These are phyloP conservation scores for Phengaris alcon DNA, from an alignment of 2,888 invertebrate genomes.

Conservation along the genomic window DNA sequence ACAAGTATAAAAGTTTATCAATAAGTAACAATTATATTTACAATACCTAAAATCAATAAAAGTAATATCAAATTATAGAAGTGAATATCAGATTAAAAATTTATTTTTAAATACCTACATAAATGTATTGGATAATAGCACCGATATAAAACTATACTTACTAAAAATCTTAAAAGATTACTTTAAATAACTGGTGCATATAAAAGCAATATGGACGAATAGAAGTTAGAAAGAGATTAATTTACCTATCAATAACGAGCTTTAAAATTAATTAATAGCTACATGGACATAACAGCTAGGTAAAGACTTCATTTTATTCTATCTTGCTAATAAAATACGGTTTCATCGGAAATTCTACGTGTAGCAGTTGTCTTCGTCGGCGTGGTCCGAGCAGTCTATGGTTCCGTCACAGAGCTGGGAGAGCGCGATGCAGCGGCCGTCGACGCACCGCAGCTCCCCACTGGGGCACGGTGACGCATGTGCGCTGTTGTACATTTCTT, in stretches of 20 bases:
- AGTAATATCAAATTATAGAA: not conserved
- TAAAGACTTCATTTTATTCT: no score
- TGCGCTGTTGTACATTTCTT: constrained; percentile 48
- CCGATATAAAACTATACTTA: not conserved
- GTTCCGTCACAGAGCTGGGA: constrained; percentile 81
- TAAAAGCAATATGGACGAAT: not conserved
- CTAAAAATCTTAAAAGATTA: not conserved
- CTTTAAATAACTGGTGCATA: not conserved
- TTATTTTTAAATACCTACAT: not conserved
- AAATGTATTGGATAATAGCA: not conserved
- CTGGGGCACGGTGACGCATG: constrained; percentile 74
- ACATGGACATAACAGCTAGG: no score
- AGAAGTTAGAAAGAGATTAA: not conserved
- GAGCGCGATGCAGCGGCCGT: constrained; percentile 82
- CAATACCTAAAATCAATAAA: not conserved
- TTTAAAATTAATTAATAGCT: no score
- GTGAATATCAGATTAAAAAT: not conserved
- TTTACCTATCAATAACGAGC: not conserved
- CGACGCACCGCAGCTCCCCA: constrained; percentile 81
- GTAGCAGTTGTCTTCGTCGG: constrained; percentile 82
- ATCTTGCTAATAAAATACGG: no score
- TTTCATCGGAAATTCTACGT: constrained; percentile 54
- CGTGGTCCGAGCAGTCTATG: constrained; percentile 81
- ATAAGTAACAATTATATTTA: constrained; percentile 15
- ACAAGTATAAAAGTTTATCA: not conserved